Conservation (phyloP, 2,113 vertebrate species). For the Callionymus lyra region DNA sequence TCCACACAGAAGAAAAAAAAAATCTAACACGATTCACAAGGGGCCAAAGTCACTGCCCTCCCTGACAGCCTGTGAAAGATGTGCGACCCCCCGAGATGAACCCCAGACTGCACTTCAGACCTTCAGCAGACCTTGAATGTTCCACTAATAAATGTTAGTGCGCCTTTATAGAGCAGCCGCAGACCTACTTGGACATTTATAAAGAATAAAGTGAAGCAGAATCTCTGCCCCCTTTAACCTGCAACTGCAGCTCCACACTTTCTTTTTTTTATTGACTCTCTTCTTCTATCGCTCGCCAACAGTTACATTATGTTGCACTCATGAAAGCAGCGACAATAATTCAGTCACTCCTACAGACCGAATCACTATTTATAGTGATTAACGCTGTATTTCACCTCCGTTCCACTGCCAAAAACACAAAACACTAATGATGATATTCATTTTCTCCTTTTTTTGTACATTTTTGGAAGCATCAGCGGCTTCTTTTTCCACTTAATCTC, state of each 20-base stretch:
- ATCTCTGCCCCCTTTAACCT: constrained; percentile 30
- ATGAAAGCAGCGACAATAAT: too few species aligned
- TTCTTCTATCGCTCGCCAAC: too few species aligned
- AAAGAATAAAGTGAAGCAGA: constrained; percentile 16
- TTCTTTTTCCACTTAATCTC: too few species aligned
- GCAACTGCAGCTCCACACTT: constrained; percentile 12
- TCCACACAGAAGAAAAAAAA: not conserved
- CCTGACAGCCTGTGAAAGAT: constrained; percentile 8
- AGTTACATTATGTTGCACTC: too few species aligned
- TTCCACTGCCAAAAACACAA: too few species aligned
- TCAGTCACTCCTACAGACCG: too few species aligned
- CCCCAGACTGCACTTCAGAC: constrained; percentile 17
- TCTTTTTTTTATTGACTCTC: too few species aligned
- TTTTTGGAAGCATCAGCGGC: too few species aligned
- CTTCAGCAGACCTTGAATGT: constrained; percentile 31
- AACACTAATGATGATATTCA: too few species aligned
- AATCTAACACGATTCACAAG: constrained; percentile 5
- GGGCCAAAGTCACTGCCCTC: not conserved
- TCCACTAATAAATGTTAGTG: constrained; percentile 24
- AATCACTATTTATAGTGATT: too few species aligned
- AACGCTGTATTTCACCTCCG: too few species aligned
- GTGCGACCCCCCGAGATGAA: not conserved
- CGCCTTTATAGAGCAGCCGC: constrained; percentile 24
- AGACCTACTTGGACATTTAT: constrained; percentile 12
- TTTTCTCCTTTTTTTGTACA: too few species aligned